phyloP scores from a whole-genome alignment of 2,113 vertebrate species.

The Melanerpes formicivorus region DNA sequence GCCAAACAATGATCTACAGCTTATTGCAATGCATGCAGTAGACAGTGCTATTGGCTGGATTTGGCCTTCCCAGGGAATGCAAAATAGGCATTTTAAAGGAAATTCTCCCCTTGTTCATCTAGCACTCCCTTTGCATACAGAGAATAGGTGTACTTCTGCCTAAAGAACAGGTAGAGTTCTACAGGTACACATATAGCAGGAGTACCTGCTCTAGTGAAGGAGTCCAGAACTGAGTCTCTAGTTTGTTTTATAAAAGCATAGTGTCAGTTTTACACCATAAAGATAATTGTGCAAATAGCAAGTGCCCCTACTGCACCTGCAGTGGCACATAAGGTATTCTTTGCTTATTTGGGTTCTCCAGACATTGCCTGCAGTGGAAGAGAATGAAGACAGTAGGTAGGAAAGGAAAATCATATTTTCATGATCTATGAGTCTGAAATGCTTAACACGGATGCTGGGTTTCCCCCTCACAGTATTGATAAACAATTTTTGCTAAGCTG shows the following conservation, averaged over 20 bases:
- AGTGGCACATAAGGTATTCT: not conserved
- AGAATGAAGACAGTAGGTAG: not conserved
- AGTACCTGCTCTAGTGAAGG: not conserved
- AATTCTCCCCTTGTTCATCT: not conserved
- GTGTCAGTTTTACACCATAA: not conserved
- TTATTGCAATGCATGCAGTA: not conserved
- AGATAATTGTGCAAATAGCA: not conserved
- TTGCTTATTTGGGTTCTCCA: not conserved
- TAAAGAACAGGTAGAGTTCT: not conserved
- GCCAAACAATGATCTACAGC: not conserved
- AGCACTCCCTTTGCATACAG: not conserved
- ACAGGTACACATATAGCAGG: not conserved
- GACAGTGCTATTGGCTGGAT: not conserved
- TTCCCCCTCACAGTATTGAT: rapidly evolving
- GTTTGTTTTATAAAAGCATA: not conserved
- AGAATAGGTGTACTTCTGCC: not conserved
- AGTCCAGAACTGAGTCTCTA: not conserved
- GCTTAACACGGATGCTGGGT: not conserved
- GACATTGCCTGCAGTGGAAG: not conserved
- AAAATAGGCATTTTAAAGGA: not conserved
- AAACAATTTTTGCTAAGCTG: not conserved
- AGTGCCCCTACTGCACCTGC: not conserved
- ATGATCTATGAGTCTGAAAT: not conserved
- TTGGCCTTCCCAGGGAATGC: not conserved
- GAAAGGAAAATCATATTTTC: not conserved